A percentile compares a stretch with the other conserved stretches of the same genome.
Conservation (phyloP, 2,888 invertebrate species). For the Patella pellucida region DNA sequence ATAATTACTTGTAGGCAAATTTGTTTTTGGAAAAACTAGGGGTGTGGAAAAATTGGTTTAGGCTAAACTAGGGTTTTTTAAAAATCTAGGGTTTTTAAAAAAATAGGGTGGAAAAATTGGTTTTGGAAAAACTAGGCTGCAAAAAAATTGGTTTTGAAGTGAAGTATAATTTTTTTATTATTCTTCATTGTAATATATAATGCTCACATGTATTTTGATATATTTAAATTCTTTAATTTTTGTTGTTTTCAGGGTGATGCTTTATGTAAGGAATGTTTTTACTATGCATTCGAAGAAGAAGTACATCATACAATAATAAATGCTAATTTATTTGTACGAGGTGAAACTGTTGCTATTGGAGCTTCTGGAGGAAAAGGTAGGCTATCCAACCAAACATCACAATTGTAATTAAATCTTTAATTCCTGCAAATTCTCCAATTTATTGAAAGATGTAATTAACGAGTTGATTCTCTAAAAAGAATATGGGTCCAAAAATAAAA, state of each 20-base stretch:
- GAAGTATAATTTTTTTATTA: not conserved
- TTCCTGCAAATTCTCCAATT: not conserved
- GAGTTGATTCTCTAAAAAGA: not conserved
- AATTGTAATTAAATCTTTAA: no score
- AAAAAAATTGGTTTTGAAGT: no score
- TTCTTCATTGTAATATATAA: not conserved
- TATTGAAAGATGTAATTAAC: not conserved
- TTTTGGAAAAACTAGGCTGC: no score
- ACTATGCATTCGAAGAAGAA: slow-evolving; percentile 92
- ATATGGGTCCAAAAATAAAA: not conserved
- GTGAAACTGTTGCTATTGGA: slow-evolving; percentile 91
- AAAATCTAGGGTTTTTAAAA: no score
- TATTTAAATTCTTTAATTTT: not conserved
- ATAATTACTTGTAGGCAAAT: no score
- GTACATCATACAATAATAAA: slow-evolving; percentile 90
- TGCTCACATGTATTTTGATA: not conserved
- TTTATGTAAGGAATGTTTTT: slow-evolving; percentile 95
- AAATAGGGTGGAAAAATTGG: no score
- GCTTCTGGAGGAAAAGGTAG: slow-evolving; percentile 77
- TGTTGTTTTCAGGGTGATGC: slow-evolving; percentile 78
- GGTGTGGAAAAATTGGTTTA: no score
- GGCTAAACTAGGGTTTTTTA: no score
- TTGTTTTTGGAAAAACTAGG: no score
- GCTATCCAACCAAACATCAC: not conserved
- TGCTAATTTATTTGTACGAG: slow-evolving; percentile 84